Evolutionary conservation across 2,797 vertebrate species (phyloP).

Genomic region (Lacerta viridis): DNA sequence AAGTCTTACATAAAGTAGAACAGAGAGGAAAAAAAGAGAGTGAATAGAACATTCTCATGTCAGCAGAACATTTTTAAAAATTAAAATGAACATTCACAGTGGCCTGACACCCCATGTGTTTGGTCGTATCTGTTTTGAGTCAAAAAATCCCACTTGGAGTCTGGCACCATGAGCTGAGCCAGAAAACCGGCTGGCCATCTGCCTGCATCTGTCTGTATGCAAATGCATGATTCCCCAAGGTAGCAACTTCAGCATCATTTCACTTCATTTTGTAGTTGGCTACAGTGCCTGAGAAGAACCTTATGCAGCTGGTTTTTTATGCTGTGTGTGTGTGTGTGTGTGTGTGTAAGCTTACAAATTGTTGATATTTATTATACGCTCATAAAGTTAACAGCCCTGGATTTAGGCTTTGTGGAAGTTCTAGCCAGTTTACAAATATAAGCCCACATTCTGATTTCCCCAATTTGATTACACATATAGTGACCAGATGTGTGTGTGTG

Average conservation of each 20-base stretch:
- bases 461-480: not conserved
- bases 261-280: conserved; percentile 49
- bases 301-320: conserved; percentile 29
- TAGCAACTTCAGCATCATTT: conserved; percentile 43
- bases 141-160: conserved; percentile 61
- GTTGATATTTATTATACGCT: not conserved
- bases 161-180: conserved; percentile 35
- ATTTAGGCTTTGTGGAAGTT: not conserved
- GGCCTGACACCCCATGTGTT: conserved; percentile 30
- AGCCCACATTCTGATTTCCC: not conserved
- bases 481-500: not conserved
- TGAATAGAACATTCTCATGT: not conserved
- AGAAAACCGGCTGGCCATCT: conserved; percentile 62
- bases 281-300: not conserved
- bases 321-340: no score
- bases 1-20: not conserved
- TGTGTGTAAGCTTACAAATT: not conserved
- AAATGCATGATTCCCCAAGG: conserved; percentile 60
- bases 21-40: no score
- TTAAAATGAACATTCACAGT: conserved; percentile 55
- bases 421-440: not conserved
- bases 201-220: conserved; percentile 61
- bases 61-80: conserved; percentile 45
- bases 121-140: conserved; percentile 60
- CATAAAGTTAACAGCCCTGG: not conserved